Base-by-base conservation (phyloP, 2,113 vertebrate species). In the Callaeas wilsoni region DNA sequence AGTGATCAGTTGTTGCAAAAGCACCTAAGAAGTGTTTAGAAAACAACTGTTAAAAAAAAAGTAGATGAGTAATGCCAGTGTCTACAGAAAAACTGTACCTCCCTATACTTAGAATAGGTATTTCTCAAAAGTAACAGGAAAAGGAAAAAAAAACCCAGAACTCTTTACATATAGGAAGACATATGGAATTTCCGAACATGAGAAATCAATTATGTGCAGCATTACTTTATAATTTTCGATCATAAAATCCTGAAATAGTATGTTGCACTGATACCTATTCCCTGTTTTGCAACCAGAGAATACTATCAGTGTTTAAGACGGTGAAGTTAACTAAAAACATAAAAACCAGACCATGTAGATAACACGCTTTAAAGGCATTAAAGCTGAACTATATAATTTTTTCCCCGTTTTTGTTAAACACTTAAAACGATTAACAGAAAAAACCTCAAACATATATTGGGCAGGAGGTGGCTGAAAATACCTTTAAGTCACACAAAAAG, bases 391-490 rank as follows among this genome's bases (percentile, higher is more conserved):
- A 19, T 3, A 13, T 4, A 25, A 5, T 5, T 9, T 27, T 62
- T 41, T 6, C 1, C 5, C 16, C 3, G 0, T 49, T 81, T 86
- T 67, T 77, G 22, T 41, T 65, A 21, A 91, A 84, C 9, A 73
- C 1, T 12, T 41, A 20, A 39, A 84, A 74, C 14, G 81, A 67
- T 39, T 59, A 16, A 64, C 4, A 26, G 35, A 12, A 69, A 56
- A 53, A 68, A 7, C 0, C 0, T 3, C 13, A 63, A 2, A 2
- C 3, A 65, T 3, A 8, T 10, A 60, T 9, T 52, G 7, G 16
- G 32, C 5, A 47, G 21, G 12, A 37, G 5, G 25, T 6, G 4
- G 10, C 16, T 76, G 23, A 78, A 52, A 63, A 78, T 33, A 47
- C 3, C 6, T 53, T 37, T 22, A 19, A 35, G 47, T 13, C 20